These are phyloP conservation scores for Cataglyphis altisquamis DNA, from an alignment of 2,888 invertebrate species.

Conservation along the genomic window DNA sequence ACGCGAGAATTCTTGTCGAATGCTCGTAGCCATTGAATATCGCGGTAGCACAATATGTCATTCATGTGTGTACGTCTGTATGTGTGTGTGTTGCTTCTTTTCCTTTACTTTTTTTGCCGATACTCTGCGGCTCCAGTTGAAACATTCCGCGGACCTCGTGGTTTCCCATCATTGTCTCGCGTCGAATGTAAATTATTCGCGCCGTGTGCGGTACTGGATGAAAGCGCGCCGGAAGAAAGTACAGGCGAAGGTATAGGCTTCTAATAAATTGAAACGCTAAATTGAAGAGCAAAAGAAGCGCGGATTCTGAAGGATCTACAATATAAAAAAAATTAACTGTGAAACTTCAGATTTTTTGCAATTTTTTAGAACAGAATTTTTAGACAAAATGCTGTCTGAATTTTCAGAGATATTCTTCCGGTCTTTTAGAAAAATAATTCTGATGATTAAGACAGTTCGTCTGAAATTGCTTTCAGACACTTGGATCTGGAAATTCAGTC, in stretches of 20 bases:
- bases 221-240: conserved; percentile 23
- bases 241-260: background rate
- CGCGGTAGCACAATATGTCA: conserved; percentile 40
- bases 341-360: no score
- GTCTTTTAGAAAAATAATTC: no score
- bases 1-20: conserved; percentile 28
- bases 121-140: conserved; percentile 12
- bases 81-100: background rate
- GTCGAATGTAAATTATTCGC: conserved; percentile 16
- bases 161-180: conserved; percentile 70
- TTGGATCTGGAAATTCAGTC: no score
- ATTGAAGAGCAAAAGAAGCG: background rate
- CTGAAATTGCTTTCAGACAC: no score
- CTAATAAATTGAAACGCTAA: background rate
- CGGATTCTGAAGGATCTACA: no score
- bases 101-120: background rate
- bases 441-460: no score
- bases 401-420: no score
- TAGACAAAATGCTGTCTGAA: no score
- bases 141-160: conserved; percentile 46
- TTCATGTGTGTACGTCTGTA: background rate
- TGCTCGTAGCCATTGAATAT: conserved; percentile 34
- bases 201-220: conserved; percentile 41
- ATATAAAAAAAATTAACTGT: no score
- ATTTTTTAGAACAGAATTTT: no score